Evolutionary conservation across 2,888 invertebrate species (phyloP), one percentile per base, ranked within the genome.

Genomic region (Cyclophora albipunctata): DNA sequence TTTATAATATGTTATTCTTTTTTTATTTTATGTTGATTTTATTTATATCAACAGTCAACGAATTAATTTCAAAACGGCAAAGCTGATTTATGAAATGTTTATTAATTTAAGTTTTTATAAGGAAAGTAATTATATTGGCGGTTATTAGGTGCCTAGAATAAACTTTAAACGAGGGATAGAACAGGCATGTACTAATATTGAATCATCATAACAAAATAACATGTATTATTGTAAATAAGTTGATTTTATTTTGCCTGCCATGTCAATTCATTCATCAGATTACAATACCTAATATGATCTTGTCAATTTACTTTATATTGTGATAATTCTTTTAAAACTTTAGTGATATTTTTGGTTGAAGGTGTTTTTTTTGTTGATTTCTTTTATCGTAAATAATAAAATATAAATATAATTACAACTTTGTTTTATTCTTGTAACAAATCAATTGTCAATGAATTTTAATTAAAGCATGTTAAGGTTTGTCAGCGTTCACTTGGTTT

Each of bases 331-430:
- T 75, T 67, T 71, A 71, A 60, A 60, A 66, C 55, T 78, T n/a
- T 76, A 80, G 82, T 83, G 81, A 83, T 83, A 82, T 79, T 81
- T 20, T 82, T 80, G 79, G 80, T 84, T 84, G 75, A 72, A 75
- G 76, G 75, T 70, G 59, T 82, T 75, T 81, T 82, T 59, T 81
- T 83, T 81, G 78, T 84, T 84, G 78, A 78, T 81, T 83, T 71
- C 53, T 47, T 73, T 70, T 80, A 73, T 77, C 66, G 66, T 80
- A 78, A 70, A 73, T 73, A 79, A 74, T 75, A 80, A 80, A 81
- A 71, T 75, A 71, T 75, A 79, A 69, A 73, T 77, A 81, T 78
- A 75, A 78, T 69, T 73, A 62, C 67, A 63, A 62, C 59, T 57
- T 58, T 69, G 66, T 78, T 78, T 81, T 73, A 73, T 73, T 72